phyloP scores from a whole-genome alignment of 2,797 vertebrate species.

The Poeciliopsis infans region DNA sequence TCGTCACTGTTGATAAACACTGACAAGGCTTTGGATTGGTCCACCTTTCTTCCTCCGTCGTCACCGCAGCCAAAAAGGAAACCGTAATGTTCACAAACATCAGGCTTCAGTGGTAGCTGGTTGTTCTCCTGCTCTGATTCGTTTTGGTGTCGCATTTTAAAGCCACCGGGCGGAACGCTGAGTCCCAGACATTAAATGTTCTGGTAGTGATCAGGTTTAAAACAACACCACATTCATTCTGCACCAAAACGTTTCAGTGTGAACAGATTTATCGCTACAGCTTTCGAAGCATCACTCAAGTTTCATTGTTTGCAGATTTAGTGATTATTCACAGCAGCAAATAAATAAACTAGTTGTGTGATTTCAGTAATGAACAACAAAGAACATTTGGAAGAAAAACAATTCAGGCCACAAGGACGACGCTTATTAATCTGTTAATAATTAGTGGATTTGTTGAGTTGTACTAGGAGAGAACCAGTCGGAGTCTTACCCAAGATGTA shows the following conservation, averaged over 20 bases:
- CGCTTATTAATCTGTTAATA: background rate
- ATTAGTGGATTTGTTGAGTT: background rate
- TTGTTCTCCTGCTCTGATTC: background rate
- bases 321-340: constrained; percentile 3
- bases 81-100: background rate
- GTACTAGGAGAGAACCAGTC: accelerated
- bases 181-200: background rate
- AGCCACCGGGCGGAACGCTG: background rate
- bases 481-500: constrained; percentile 87
- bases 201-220: background rate
- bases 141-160: background rate
- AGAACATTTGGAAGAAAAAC: background rate
- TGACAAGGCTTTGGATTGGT: background rate
- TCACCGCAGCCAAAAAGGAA: background rate
- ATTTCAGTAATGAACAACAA: constrained; percentile 2
- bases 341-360: constrained; percentile 6
- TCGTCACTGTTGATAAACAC: background rate
- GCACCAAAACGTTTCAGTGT: background rate
- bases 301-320: constrained; percentile 8
- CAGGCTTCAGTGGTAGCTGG: background rate
- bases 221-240: background rate
- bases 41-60: background rate
- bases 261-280: background rate
- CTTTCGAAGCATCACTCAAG: background rate
- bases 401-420: background rate